A percentile compares a stretch with the other conserved stretches of the same genome.
phyloP scores from a whole-genome alignment of 2,113 vertebrate genomes.

The Vicugna pacos region DNA sequence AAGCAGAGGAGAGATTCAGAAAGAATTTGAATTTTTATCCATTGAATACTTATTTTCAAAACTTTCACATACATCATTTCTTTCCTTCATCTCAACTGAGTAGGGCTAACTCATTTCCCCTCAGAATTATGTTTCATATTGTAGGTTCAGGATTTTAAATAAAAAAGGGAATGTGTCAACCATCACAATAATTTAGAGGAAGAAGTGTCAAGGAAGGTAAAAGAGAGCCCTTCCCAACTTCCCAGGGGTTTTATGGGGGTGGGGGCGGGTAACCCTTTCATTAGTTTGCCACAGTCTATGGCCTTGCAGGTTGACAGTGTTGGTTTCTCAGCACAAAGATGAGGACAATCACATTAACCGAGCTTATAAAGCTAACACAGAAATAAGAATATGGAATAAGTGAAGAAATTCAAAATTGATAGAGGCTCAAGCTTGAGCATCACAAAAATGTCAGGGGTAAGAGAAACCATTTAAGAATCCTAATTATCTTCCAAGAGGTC shows the following conservation, averaged over 20 bases:
- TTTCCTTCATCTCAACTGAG: slow-evolving; percentile 60
- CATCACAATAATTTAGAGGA: not conserved
- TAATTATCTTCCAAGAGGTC: not conserved
- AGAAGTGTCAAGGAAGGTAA: not conserved
- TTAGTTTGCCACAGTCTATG: not conserved
- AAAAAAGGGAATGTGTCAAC: not conserved
- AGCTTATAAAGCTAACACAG: not conserved
- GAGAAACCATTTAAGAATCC: not conserved
- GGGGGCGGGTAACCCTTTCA: not conserved
- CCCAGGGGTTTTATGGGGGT: not conserved
- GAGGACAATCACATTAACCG: not conserved
- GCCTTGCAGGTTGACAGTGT: not conserved
- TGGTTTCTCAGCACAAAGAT: not conserved
- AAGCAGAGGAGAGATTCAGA: slow-evolving; percentile 77
- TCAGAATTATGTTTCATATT: slow-evolving; percentile 63
- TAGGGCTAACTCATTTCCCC: slow-evolving; percentile 72
- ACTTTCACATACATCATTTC: slow-evolving; percentile 69
- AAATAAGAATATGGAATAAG: not conserved
- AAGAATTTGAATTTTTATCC: slow-evolving; percentile 82
- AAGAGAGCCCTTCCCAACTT: not conserved
- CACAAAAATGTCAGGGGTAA: not conserved
- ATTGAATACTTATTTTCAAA: slow-evolving; percentile 78
- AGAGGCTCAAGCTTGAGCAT: not conserved
- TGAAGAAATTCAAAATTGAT: not conserved
- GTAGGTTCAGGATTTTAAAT: slow-evolving; percentile 67